These are phyloP conservation scores for Actinostola sp. DNA, from an alignment of 92 coral and sea anemone genomes.

Conservation along the genomic window DNA sequence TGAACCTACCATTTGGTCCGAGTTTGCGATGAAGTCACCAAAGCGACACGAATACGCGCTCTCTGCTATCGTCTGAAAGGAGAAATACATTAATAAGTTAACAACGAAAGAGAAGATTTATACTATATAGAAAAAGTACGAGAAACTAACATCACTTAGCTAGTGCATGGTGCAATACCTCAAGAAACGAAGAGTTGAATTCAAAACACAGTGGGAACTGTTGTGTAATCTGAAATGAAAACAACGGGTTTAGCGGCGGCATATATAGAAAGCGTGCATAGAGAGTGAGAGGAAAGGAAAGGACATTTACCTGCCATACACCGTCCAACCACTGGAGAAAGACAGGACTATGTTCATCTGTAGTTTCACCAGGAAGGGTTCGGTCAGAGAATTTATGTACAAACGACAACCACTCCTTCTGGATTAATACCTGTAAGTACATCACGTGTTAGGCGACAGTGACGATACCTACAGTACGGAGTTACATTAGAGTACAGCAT, in stretches of 20 bases:
- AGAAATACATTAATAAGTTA: no score
- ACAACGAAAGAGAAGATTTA: neutral
- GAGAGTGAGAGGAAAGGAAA: neutral
- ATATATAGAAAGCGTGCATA: neutral
- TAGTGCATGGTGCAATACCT: conserved; percentile 49
- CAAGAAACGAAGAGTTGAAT: conserved; percentile 80
- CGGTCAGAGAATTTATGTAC: conserved; percentile 87
- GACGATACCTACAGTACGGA: neutral
- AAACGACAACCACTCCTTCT: conserved; percentile 97
- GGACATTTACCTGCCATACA: conserved; percentile 92
- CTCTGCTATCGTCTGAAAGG: conserved; percentile 87
- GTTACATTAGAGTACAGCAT: neutral
- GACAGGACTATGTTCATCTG: conserved; percentile 87
- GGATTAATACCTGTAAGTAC: conserved; percentile 94
- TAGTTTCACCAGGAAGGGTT: conserved; percentile 49
- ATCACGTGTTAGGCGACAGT: no score
- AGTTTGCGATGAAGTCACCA: conserved; percentile 90
- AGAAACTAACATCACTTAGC: neutral
- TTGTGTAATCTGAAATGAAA: conserved; percentile 65
- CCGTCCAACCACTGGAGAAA: conserved; percentile 98
- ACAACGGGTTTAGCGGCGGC: neutral
- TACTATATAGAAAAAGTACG: neutral
- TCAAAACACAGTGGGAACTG: conserved; percentile 96
- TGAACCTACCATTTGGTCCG: conserved; percentile 55
- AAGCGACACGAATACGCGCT: conserved; percentile 94